Evolutionary conservation across 2,888 invertebrate species (phyloP), one percentile per base, ranked within the genome.

Genomic region (Cephus spinipes): DNA sequence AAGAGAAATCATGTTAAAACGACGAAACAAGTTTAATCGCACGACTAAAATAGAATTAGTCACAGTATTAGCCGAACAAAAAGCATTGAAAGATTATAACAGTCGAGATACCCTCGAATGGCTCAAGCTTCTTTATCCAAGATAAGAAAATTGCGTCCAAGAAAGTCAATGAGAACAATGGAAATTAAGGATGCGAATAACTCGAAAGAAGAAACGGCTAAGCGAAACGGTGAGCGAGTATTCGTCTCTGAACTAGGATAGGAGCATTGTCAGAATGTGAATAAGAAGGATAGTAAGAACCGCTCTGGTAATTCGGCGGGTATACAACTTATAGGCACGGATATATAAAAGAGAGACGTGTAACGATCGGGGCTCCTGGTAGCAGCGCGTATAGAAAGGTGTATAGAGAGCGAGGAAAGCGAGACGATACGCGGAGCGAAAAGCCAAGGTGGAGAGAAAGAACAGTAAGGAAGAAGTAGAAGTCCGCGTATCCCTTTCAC

Each of bases 401-500:
- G 55, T 55, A 23, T 55, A 55, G 55, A 55, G 23, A 55, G 55
- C 55, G 40, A 55, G 40, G 40, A 55, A 55, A 55, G 40, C 40
- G 55, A 55, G 55, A 23, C 36, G 74, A n/a, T 33, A 23, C 68
- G 75, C 30, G 75, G 75, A 32, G 77, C 23, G 40, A 35, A 40
- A 23, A 55, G 55, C 55, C 55, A 55, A 55, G 55, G 55, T 23
- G 55, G 55, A 55, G 55, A 55, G 55, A 55, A 55, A 55, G 55
- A 55, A 55, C 55, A 55, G 55, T 55, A 55, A 55, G 55, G 55
- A 55, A 55, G 55, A 55, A 55, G 55, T 55, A 55, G 55, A 55
- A 55, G 55, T 55, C 55, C 55, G 79, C 33, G 73, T 68, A 83
- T 80, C 84, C 83, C 83, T 68, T 68, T 40, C 74, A 34, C 40